A percentile compares a stretch with the other conserved stretches of the same genome.
phyloP scores from a whole-genome alignment of 2,888 invertebrate species.

The Hecatera dysodea region DNA sequence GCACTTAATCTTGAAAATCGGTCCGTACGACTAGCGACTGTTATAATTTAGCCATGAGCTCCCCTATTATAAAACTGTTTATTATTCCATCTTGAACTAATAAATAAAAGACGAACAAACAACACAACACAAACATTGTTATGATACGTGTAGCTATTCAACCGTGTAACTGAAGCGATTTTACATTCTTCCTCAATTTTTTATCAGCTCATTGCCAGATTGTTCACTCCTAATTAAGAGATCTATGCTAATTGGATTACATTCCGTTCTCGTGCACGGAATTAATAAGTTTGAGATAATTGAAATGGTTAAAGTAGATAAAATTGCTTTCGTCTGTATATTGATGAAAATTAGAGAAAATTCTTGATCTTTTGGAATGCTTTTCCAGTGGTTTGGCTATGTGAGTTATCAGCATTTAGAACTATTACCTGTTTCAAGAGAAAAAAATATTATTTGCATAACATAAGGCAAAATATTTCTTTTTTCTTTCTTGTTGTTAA shows the following conservation, averaged over 20 bases:
- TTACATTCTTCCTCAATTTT: constrained; percentile 50
- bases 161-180: constrained; percentile 31
- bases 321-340: background rate
- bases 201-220: constrained; percentile 34
- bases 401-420: no score
- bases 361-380: background rate
- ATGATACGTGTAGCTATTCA: constrained; percentile 21
- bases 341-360: background rate
- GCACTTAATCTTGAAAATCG: no score
- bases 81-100: no score
- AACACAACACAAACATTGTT: constrained; percentile 2
- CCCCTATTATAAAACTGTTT: no score
- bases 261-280: constrained; percentile 38
- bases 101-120: background rate
- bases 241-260: constrained; percentile 38
- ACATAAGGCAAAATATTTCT: no score
- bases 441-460: no score
- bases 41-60: no score
- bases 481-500: no score
- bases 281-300: constrained; percentile 20
- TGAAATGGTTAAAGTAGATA: constrained; percentile 12
- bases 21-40: no score
- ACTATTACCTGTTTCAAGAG: no score
- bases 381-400: background rate
- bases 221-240: constrained; percentile 47